Evolutionary conservation across 2,888 invertebrate genomes (phyloP).

Genomic region (Xylophagus ater): DNA sequence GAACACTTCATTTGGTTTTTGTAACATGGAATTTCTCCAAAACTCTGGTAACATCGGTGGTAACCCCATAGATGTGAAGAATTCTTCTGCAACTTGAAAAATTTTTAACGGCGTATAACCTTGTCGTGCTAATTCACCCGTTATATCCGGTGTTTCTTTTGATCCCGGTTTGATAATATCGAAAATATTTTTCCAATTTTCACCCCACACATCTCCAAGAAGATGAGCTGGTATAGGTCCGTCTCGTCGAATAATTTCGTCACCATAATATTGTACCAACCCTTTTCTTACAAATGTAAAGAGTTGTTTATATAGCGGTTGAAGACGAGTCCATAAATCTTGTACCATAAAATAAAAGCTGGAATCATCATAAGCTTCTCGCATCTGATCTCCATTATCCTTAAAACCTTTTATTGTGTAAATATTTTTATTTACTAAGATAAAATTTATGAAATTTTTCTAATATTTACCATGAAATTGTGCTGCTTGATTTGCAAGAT

Average conservation of each 20-base stretch:
- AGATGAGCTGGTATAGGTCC: conserved; percentile 80
- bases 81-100: conserved; percentile 74
- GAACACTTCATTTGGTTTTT: conserved; percentile 54
- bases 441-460: background rate
- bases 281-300: conserved; percentile 70
- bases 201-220: conserved; percentile 77
- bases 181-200: conserved; percentile 67
- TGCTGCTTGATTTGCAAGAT: conserved; percentile 70
- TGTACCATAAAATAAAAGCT: conserved; percentile 50
- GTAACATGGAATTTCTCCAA: conserved; percentile 72
- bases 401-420: background rate
- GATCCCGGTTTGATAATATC: conserved; percentile 67
- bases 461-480: conserved; percentile 50
- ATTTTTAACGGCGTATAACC: conserved; percentile 64
- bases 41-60: conserved; percentile 72
- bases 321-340: conserved; percentile 49
- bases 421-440: background rate
- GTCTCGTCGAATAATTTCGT: conserved; percentile 45
- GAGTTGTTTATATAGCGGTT: conserved; percentile 68
- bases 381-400: conserved; percentile 73
- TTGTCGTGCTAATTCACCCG: conserved; percentile 62
- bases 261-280: conserved; percentile 52
- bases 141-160: conserved; percentile 56
- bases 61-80: conserved; percentile 69
- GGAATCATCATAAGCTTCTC: conserved; percentile 58